These are phyloP conservation scores for Rhagium mordax DNA, from an alignment of 2,888 invertebrate species.

Conservation along the genomic window DNA sequence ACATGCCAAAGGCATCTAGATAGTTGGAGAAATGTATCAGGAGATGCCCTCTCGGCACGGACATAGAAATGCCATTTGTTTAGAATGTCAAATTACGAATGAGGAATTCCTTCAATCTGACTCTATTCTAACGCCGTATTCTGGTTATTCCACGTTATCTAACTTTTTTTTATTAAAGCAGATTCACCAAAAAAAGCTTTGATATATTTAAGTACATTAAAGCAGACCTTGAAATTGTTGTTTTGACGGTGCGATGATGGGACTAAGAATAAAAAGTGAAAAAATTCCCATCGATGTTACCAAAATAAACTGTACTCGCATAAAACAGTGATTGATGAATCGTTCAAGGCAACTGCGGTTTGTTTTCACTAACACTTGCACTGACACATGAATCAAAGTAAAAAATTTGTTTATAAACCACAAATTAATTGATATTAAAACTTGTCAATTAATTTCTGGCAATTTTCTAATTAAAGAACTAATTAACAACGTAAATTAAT, in stretches of 20 bases:
- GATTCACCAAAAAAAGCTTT: conserved; percentile 6
- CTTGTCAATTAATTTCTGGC: background rate
- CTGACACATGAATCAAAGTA: conserved; percentile 25
- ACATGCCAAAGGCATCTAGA: conserved; percentile 46
- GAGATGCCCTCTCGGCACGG: conserved; percentile 14
- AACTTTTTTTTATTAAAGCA: background rate
- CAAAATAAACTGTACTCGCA: conserved; percentile 7
- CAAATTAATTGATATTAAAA: background rate
- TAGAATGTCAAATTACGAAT: conserved; percentile 38
- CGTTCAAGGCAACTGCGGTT: conserved; percentile 2
- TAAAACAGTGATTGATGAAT: conserved; percentile 18
- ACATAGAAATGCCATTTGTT: conserved; percentile 39
- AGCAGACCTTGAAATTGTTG: conserved; percentile 16
- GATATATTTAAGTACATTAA: conserved; percentile 27
- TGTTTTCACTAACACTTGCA: conserved; percentile 17
- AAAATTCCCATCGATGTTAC: background rate
- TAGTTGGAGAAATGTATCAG: conserved; percentile 47
- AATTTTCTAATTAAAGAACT: background rate
- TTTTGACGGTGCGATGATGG: conserved; percentile 18
- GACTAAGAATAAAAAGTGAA: background rate
- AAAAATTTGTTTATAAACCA: conserved; percentile 23
- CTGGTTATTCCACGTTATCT: conserved; percentile 24
- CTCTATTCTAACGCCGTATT: conserved; percentile 14
- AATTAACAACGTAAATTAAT: background rate
- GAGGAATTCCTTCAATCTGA: conserved; percentile 25